Conservation (phyloP, 2,113 vertebrate species). For the Malurus alboscapulatus region DNA sequence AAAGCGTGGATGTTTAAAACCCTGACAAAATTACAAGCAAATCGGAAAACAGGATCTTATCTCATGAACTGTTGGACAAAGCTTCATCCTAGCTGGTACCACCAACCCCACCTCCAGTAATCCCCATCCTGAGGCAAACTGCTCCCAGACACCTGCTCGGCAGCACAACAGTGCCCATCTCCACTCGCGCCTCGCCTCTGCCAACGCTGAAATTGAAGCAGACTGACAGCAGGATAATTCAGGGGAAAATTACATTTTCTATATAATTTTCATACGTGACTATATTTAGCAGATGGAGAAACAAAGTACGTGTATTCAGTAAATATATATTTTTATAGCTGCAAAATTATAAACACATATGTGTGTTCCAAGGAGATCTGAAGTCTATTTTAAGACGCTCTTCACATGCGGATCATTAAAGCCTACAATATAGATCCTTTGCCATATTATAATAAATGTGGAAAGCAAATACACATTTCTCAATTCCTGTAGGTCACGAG, state of each 20-base stretch:
- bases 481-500: conserved; percentile 10
- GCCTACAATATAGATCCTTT: conserved; percentile 5
- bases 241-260: conserved; percentile 42
- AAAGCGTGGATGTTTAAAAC: background rate
- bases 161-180: background rate
- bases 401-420: conserved; percentile 40
- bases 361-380: conserved; percentile 26
- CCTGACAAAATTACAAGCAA: background rate
- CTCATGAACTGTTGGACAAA: background rate
- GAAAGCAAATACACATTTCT: conserved; percentile 32
- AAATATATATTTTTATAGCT: conserved; percentile 61
- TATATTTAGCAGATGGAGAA: conserved; percentile 61
- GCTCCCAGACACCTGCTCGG: conserved; percentile 39
- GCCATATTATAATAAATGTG: conserved; percentile 26
- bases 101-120: conserved; percentile 13
- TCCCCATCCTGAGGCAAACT: conserved; percentile 21
- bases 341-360: conserved; percentile 58
- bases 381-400: conserved; percentile 43
- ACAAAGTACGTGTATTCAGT: conserved; percentile 51
- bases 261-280: conserved; percentile 26
- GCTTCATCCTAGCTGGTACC: background rate
- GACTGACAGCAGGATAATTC: conserved; percentile 46
- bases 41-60: background rate
- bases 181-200: background rate
- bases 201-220: background rate